These are phyloP conservation scores for Erebia epiphron DNA, from an alignment of 2,888 invertebrate genomes.

Conservation along the genomic window DNA sequence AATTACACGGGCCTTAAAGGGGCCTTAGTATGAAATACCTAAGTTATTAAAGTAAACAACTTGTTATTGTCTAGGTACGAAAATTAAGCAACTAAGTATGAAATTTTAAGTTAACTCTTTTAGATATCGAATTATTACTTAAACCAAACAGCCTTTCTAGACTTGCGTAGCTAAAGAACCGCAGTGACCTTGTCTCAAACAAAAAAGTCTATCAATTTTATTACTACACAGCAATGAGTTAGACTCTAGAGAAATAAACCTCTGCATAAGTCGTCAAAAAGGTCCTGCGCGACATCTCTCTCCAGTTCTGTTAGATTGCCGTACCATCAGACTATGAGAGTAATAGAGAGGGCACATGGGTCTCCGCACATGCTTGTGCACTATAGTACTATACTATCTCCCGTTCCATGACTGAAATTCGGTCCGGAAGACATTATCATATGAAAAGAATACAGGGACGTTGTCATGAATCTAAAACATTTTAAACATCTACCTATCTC, in stretches of 20 bases:
- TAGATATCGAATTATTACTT: slow-evolving; percentile 16
- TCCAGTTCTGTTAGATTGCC: too few species aligned
- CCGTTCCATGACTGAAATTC: too few species aligned
- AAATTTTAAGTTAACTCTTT: slow-evolving; percentile 23
- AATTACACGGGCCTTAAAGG: neutral
- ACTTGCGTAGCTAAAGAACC: slow-evolving; percentile 54
- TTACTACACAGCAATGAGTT: slow-evolving; percentile 19
- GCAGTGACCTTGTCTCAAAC: slow-evolving; percentile 55
- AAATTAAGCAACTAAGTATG: slow-evolving; percentile 14
- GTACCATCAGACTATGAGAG: too few species aligned
- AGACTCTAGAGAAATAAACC: neutral
- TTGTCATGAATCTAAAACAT: too few species aligned
- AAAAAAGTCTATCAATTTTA: slow-evolving; percentile 43
- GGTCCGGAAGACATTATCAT: too few species aligned
- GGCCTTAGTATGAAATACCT: slow-evolving; percentile 1
- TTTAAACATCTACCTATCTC: too few species aligned
- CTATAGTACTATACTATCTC: too few species aligned
- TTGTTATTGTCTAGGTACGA: slow-evolving; percentile 16
- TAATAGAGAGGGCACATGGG: too few species aligned
- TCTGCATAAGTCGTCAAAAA: neutral
- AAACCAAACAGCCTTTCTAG: slow-evolving; percentile 54
- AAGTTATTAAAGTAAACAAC: slow-evolving; percentile 4
- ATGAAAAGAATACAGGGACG: too few species aligned
- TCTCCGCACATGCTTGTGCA: too few species aligned
- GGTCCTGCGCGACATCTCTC: too few species aligned